A percentile compares a stretch with the other conserved stretches of the same genome.
Conservation (phyloP, 2,113 vertebrate genomes). For the Tetrax tetrax region DNA sequence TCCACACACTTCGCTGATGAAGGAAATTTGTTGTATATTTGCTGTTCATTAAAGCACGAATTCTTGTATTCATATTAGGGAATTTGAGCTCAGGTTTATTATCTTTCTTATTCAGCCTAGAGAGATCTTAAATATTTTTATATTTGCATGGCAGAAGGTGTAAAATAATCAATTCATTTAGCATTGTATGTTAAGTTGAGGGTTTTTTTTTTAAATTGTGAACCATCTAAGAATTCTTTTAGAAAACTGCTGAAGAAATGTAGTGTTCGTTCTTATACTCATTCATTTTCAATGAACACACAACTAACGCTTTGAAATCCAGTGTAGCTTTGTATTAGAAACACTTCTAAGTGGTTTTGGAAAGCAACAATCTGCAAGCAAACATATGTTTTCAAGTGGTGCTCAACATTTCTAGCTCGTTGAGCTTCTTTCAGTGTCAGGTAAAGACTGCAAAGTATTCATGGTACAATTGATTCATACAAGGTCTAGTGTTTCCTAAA, state of each 20-base stretch:
- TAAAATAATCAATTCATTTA: slow-evolving; percentile 1
- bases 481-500: not conserved
- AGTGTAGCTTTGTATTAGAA: not conserved
- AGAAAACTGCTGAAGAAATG: not conserved
- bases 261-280: not conserved
- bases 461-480: not conserved
- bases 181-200: not conserved
- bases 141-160: not conserved
- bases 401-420: not conserved
- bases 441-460: not conserved
- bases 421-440: not conserved
- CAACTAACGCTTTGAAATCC: not conserved
- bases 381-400: not conserved
- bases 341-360: not conserved
- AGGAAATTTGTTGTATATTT: slow-evolving; percentile 37
- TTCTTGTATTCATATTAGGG: slow-evolving; percentile 12
- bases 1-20: slow-evolving; percentile 10
- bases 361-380: not conserved
- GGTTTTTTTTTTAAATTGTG: not conserved
- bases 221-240: not conserved
- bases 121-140: slow-evolving; percentile 32
- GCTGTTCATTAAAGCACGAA: not conserved
- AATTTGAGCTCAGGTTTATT: slow-evolving; percentile 13
- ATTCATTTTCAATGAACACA: not conserved
- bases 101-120: not conserved